phyloP scores from a whole-genome alignment of 2,797 vertebrate species.

The Takifugu rubripes region DNA sequence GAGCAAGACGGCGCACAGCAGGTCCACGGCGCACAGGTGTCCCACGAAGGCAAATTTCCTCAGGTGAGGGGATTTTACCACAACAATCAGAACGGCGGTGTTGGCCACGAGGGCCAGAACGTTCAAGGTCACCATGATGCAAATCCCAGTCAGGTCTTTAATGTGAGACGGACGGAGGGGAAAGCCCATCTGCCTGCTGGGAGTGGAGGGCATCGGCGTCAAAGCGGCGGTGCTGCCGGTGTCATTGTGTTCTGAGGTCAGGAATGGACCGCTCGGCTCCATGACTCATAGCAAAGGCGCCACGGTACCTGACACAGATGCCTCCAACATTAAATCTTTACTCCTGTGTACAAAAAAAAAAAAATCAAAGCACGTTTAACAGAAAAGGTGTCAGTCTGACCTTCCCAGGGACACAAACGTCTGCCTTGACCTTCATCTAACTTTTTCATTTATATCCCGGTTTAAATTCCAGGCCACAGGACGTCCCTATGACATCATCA shows the following conservation, averaged over 20 bases:
- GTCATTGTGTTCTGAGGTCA: constrained; percentile 53
- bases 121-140: constrained; percentile 84
- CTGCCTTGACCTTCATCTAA: too few relatives aligned
- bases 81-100: constrained; percentile 78
- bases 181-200: constrained; percentile 69
- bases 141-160: constrained; percentile 78
- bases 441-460: neutral
- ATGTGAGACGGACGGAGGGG: constrained; percentile 53
- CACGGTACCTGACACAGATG: constrained; percentile 19
- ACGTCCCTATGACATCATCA: too few relatives aligned
- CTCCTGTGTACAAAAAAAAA: constrained; percentile 43
- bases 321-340: constrained; percentile 27
- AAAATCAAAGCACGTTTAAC: neutral
- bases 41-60: constrained; percentile 87
- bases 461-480: neutral
- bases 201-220: constrained; percentile 48
- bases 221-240: constrained; percentile 46
- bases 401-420: neutral
- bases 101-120: constrained; percentile 85
- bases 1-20: constrained; percentile 86
- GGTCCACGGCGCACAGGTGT: constrained; percentile 88
- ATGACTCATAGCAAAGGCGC: constrained; percentile 59
- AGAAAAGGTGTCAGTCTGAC: neutral
- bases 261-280: constrained; percentile 54
- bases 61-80: constrained; percentile 85